Evolutionary conservation across 2,888 invertebrate species (phyloP), one percentile per base, ranked within the genome.

Genomic region (Nemurella pictetii): DNA sequence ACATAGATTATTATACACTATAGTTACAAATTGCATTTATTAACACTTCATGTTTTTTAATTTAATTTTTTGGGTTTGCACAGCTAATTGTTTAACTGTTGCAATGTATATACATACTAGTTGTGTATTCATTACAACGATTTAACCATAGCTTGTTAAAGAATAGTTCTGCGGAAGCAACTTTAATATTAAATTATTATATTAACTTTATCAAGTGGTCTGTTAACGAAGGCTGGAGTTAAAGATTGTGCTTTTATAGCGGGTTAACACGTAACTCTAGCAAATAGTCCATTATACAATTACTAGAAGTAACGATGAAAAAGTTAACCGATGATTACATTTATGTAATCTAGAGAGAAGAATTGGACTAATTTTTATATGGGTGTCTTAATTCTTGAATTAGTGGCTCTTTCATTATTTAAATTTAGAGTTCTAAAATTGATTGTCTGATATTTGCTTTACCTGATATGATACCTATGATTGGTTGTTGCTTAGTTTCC

Each of bases 21-120:
- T 55, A 55, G 55, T 55, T 55, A 55, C 55, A 55, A 80, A 80
- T 80, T 83, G 80, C 80, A 80, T 85, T 83, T 80, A 83, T 78
- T 83, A 55, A 20, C 55, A 55, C 55, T 12, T 55, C 55, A 55
- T 20, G 20, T 2, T 72, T 28, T 78, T 83, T 77, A 72, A 80
- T 73, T 80, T 27, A 72, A 80, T 30, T 27, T 78, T 26, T 80
- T 81, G 83, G n/a, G 30, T 85, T 85, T 25, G 72, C 80, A 72
- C 80, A 25, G 35, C 78, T 85, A 29, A 80, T 82, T 72, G 20
- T 85, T 74, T 85, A 29, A 78, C 30, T 81, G 81, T 83, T 85
- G 74, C 30, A 80, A 81, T 85, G 80, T 85, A 84, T 32, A 85
- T 85, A 85, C 30, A 77, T 77, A 77, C 3, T 4, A 72, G 28